Percentiles rank a stretch among this genome's conserved stretches.
Conservation (phyloP, 64 coral and sea anemone genomes). For the Montipora sp. region DNA sequence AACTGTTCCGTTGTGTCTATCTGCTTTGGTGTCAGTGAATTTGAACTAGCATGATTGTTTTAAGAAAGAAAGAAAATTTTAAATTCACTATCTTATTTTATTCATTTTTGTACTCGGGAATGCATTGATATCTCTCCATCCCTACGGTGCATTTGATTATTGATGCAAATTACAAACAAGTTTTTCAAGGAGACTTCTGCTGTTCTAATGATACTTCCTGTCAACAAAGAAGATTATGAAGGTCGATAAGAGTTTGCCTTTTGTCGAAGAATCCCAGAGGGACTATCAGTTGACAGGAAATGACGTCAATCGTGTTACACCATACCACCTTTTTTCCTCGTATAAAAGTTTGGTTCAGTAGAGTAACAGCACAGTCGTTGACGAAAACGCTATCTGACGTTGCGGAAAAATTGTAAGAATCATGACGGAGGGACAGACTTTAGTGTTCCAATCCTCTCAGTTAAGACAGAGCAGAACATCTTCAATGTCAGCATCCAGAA, state of each 20-base stretch:
- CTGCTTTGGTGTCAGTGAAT: too few species aligned
- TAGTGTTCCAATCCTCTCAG: neutral
- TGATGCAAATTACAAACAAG: slow-evolving; percentile 21
- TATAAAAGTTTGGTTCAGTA: slow-evolving; percentile 11
- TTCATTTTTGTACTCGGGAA: neutral
- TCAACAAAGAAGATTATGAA: neutral
- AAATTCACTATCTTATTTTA: neutral
- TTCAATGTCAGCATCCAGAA: neutral
- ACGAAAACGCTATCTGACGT: neutral
- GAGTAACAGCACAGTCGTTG: neutral
- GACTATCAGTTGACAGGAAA: slow-evolving; percentile 9
- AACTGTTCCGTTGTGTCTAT: too few species aligned
- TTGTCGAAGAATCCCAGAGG: neutral
- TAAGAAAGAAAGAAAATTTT: too few species aligned
- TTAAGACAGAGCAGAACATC: neutral
- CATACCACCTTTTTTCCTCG: neutral
- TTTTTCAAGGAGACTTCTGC: neutral
- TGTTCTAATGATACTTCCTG: neutral
- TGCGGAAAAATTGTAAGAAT: neutral
- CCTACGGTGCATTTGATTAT: neutral
- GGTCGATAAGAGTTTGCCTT: neutral
- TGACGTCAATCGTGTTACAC: slow-evolving; percentile 37
- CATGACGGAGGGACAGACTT: neutral
- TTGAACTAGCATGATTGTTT: too few species aligned
- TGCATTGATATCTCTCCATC: neutral